These are phyloP conservation scores for Capromys pilorides DNA, from an alignment of 2,797 vertebrate genomes.

Conservation along the genomic window DNA sequence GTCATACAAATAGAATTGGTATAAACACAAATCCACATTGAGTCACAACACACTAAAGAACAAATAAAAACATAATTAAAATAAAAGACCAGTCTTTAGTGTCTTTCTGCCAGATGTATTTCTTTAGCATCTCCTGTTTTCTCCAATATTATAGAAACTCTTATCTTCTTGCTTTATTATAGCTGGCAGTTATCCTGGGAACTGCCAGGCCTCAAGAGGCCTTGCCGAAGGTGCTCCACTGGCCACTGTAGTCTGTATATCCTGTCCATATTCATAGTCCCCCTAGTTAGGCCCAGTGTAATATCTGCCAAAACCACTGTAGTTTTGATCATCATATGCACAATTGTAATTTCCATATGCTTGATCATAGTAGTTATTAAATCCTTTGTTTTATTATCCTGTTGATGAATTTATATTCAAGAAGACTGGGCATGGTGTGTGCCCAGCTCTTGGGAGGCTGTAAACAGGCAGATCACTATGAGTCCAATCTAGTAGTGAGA, in stretches of 20 bases:
- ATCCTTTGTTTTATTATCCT: not conserved
- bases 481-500: no score
- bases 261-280: not conserved
- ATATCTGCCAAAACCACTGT: not conserved
- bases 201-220: not conserved
- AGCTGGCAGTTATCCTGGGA: not conserved
- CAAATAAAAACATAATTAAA: not conserved
- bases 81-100: not conserved
- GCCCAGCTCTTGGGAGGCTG: no score
- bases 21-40: not conserved
- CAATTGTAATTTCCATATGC: not conserved
- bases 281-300: not conserved
- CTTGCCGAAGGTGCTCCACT: not conserved
- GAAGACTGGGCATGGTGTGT: not conserved
- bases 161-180: not conserved
- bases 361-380: not conserved
- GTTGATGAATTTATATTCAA: not conserved
- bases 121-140: not conserved
- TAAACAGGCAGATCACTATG: no score
- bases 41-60: not conserved
- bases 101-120: not conserved
- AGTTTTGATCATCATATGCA: not conserved
- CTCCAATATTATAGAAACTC: not conserved
- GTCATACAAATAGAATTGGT: not conserved
- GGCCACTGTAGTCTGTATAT: not conserved